Evolutionary conservation across 2,888 invertebrate genomes (phyloP), one percentile per base, ranked within the genome.

Genomic region (Cyclophora punctaria): DNA sequence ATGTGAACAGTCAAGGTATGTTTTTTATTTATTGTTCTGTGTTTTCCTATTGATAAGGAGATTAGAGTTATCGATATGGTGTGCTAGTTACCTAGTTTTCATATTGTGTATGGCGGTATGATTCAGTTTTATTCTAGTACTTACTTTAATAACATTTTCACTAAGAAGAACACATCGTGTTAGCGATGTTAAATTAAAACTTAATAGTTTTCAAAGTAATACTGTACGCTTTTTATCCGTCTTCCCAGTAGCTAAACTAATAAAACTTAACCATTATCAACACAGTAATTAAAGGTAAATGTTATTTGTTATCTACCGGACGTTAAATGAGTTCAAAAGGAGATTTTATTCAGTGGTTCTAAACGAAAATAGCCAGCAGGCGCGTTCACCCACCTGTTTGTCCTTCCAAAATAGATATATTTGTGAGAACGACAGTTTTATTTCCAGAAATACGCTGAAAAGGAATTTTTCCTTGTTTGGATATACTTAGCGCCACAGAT

Each of bases 1-100:
- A 62, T 73, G 79, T 73, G 53, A 65, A 60, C 56, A 69, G 79
- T 62, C 83, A 86, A 83, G 86, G 86, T 87, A 63, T 77, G 83
- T 58, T 56, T 60, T 64, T 53, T 50, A 50, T 52, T 44, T 45
- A 45, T 55, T 59, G 57, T 52, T 51, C 53, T 56, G 59, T 52
- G 56, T 57, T 55, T 58, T 48, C 44, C 48, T 48, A 35, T 50
- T 58, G 57, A 59, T 56, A 56, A 48, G 59, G 51, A 49, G 53
- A 37, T 37, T 37, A 37, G 20, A 20, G 20, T 20, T 20, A 20
- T 20, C 20, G 20, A 2, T 1, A 20, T 2, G 20, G 20, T 37
- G 37, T 37, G 1, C 37, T 37, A 5, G 37, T 37, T 37, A 37
- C 37, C 37, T 37, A 37, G 5, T 37, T 37, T 20, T 20, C 20